A percentile compares a stretch with the other conserved stretches of the same genome.
Conservation (phyloP, 2,797 vertebrate genomes). For the Coendou prehensilis region DNA sequence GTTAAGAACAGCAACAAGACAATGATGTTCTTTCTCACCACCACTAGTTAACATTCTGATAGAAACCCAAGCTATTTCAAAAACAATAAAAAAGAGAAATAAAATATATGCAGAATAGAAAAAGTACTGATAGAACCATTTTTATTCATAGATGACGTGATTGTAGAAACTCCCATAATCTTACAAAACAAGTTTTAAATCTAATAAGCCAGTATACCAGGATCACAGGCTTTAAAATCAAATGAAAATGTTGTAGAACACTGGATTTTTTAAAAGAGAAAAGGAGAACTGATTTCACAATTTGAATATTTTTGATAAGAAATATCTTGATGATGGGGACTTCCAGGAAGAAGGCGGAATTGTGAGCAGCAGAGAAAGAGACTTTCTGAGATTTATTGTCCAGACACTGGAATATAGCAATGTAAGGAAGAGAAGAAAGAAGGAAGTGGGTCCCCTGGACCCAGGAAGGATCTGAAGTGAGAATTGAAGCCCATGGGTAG, state of each 20-base stretch:
- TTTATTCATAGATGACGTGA: not conserved
- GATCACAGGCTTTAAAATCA: not conserved
- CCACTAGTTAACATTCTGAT: not conserved
- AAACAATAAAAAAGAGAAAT: not conserved
- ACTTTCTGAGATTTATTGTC: too few relatives aligned
- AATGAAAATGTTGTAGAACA: not conserved
- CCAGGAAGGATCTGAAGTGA: too few relatives aligned
- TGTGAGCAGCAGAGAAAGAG: too few relatives aligned
- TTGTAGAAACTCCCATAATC: not conserved
- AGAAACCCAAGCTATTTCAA: not conserved
- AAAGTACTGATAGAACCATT: not conserved
- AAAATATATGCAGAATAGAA: not conserved
- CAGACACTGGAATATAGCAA: too few relatives aligned
- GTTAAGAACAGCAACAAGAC: not conserved
- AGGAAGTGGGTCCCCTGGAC: too few relatives aligned
- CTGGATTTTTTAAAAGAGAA: not conserved
- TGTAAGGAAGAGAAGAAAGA: too few relatives aligned
- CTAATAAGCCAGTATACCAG: not conserved
- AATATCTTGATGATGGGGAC: not conserved
- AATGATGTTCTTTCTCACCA: not conserved
- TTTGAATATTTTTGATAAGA: slow-evolving; percentile 34
- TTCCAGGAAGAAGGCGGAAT: too few relatives aligned
- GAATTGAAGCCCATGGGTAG: too few relatives aligned
- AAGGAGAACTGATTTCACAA: not conserved
- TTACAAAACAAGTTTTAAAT: not conserved